phyloP scores from a whole-genome alignment of 2,113 vertebrate species.

The Elaphurus davidianus region DNA sequence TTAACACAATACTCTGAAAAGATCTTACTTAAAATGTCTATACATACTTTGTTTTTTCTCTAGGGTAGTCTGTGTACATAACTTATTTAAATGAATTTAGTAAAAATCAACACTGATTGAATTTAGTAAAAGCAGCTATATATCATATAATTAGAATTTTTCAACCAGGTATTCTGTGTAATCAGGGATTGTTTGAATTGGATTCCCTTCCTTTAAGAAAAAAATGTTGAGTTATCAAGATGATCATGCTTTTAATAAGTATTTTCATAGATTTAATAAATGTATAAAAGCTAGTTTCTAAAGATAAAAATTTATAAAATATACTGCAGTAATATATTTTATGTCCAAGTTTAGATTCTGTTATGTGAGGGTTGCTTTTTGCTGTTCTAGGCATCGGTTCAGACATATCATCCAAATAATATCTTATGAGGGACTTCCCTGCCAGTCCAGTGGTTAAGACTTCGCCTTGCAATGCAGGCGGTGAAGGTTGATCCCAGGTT shows the following conservation, averaged over 20 bases:
- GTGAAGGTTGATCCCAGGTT: too few relatives aligned
- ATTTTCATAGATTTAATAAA: constrained; percentile 4
- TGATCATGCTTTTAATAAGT: not conserved
- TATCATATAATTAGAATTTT: not conserved
- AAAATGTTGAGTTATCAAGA: not conserved
- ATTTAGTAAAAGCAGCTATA: not conserved
- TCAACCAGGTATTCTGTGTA: not conserved
- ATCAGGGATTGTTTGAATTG: not conserved
- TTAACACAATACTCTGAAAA: not conserved
- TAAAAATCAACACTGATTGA: not conserved
- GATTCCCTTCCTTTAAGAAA: not conserved
- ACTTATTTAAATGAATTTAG: not conserved
- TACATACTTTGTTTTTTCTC: not conserved
- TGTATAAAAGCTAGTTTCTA: not conserved
- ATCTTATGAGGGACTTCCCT: not conserved
- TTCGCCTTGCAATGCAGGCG: too few relatives aligned
- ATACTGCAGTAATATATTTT: not conserved
- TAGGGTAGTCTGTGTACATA: not conserved
- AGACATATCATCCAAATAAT: not conserved
- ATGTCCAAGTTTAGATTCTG: not conserved
- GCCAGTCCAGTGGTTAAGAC: too few relatives aligned
- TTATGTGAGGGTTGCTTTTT: not conserved
- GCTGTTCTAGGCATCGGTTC: not conserved
- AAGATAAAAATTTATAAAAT: not conserved
- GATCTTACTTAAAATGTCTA: not conserved